Evolutionary conservation across 1,140 invertebrate species (phyloP).

Genomic region (Drosophila fuyamai): DNA sequence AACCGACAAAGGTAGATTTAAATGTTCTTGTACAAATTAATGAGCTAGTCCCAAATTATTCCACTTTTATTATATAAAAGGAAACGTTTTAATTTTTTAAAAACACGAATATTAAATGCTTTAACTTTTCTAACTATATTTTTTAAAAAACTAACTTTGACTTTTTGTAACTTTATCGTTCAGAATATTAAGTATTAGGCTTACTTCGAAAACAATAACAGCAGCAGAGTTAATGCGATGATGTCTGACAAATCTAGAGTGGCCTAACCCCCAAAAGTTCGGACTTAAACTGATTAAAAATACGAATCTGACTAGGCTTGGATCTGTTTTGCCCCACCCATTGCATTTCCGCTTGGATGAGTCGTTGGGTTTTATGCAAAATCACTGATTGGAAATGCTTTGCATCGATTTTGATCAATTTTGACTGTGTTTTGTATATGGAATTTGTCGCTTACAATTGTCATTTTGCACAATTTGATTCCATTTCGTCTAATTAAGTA

Average conservation of each 20-base stretch:
- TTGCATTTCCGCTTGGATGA: constrained; percentile 68
- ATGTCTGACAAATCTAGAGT: constrained; percentile 10
- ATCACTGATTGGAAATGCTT: constrained; percentile 79
- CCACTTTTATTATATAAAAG: too few species aligned
- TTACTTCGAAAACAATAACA: neutral
- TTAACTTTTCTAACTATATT: too few species aligned
- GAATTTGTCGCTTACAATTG: constrained; percentile 66
- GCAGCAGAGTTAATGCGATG: neutral
- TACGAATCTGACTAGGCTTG: constrained; percentile 27
- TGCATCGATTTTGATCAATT: constrained; percentile 74
- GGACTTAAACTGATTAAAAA: constrained; percentile 50
- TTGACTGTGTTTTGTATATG: constrained; percentile 63
- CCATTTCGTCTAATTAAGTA: constrained; percentile 73
- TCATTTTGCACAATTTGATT: constrained; percentile 55
- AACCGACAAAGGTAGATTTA: too few species aligned
- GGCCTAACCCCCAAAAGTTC: constrained; percentile 18
- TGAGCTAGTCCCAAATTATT: too few species aligned
- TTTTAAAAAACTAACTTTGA: too few species aligned
- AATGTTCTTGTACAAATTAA: too few species aligned
- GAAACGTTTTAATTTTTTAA: too few species aligned
- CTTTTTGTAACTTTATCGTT: too few species aligned
- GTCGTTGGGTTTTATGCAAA: constrained; percentile 59
- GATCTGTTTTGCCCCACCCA: constrained; percentile 36
- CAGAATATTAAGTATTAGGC: neutral
- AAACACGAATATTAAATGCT: too few species aligned